A percentile compares a stretch with the other conserved stretches of the same genome.
Evolutionary conservation across 2,113 vertebrate species (phyloP).

Genomic region (Ageneiosus marmoratus): DNA sequence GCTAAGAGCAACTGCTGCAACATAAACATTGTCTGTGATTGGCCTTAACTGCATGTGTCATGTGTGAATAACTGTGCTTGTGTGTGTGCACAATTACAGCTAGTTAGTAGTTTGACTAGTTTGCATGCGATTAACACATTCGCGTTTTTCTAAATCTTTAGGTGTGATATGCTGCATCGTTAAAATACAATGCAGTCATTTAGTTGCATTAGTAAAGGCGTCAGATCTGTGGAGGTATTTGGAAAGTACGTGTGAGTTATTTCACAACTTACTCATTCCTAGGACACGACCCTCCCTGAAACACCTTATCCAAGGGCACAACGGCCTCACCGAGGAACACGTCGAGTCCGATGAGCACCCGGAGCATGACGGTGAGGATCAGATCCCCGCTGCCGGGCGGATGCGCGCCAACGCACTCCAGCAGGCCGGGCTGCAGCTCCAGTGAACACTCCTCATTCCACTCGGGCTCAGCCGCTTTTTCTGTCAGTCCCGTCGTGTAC

Average conservation of each 20-base stretch:
- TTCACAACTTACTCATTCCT: slow-evolving; percentile 83
- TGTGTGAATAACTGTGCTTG: background rate
- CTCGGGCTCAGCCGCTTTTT: slow-evolving; percentile 82
- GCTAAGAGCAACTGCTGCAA: background rate
- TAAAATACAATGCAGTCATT: background rate
- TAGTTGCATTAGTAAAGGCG: background rate
- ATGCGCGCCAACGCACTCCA: slow-evolving; percentile 71
- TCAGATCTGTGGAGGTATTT: background rate
- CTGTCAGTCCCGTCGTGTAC: slow-evolving; percentile 89
- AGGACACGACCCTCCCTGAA: slow-evolving; percentile 76
- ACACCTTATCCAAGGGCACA: slow-evolving; percentile 80
- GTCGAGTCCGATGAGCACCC: slow-evolving; percentile 90
- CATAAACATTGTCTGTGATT: background rate
- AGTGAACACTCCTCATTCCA: slow-evolving; percentile 90
- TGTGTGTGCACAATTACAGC: background rate
- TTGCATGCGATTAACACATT: background rate
- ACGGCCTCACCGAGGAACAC: slow-evolving; percentile 87
- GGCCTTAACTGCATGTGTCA: background rate
- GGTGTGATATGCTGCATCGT: background rate
- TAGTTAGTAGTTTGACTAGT: background rate
- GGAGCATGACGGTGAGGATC: slow-evolving; percentile 89
- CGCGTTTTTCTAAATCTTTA: background rate
- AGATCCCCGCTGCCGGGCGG: slow-evolving; percentile 75
- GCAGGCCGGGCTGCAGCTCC: slow-evolving; percentile 86
- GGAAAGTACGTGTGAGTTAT: background rate